A percentile compares a stretch with the other conserved stretches of the same genome.
phyloP scores from a whole-genome alignment of 2,113 vertebrate genomes.

The Xerus inauris region DNA sequence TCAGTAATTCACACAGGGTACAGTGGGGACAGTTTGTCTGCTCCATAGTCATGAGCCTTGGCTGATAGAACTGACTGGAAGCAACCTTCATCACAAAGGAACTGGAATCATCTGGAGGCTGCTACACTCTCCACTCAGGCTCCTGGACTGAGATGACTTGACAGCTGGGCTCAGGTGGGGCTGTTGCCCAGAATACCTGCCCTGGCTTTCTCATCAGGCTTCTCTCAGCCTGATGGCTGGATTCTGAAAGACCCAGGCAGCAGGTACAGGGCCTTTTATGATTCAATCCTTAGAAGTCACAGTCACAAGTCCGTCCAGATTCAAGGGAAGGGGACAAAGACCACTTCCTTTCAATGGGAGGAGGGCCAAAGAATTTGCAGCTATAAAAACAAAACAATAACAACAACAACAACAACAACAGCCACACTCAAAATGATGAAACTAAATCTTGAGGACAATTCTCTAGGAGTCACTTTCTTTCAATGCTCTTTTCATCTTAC shows the following conservation, averaged over 20 bases:
- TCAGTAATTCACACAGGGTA: neutral
- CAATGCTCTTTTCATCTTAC: neutral
- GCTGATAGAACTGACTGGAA: neutral
- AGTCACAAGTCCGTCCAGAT: neutral
- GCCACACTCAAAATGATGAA: neutral
- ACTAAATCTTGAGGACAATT: neutral
- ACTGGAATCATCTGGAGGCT: neutral
- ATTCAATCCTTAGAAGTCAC: neutral
- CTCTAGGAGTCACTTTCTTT: neutral
- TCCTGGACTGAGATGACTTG: neutral
- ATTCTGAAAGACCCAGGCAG: neutral
- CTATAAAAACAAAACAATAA: neutral
- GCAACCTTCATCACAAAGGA: neutral
- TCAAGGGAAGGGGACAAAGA: neutral
- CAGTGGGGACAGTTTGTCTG: too few relatives aligned
- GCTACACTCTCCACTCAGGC: neutral
- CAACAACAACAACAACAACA: too few relatives aligned
- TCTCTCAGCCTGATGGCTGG: too few relatives aligned
- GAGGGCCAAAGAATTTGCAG: neutral
- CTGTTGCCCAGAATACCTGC: too few relatives aligned
- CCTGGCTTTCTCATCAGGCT: neutral
- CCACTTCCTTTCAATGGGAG: neutral
- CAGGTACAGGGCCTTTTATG: neutral
- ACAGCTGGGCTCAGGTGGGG: rapidly evolving
- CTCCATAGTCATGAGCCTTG: rapidly evolving